Conservation (phyloP, 1,140 invertebrate species). For the Rhagoletis zephyria region DNA sequence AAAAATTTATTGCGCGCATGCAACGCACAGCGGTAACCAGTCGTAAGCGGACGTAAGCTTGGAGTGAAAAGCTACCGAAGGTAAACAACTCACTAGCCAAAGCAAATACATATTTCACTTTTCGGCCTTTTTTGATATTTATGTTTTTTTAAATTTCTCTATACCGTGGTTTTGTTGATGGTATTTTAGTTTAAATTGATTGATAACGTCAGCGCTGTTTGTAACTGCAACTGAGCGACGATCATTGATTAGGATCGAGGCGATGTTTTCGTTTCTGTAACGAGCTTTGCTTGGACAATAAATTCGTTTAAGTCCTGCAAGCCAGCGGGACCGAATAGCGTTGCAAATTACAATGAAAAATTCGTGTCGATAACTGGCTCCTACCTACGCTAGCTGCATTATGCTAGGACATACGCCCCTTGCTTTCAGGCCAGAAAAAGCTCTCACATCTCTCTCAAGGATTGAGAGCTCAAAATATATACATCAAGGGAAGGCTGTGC, state of each 20-base stretch:
- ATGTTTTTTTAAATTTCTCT: not conserved
- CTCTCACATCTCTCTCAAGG: too few species aligned
- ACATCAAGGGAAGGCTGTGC: too few species aligned
- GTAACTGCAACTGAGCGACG: not conserved
- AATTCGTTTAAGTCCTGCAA: too few species aligned
- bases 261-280: too few species aligned
- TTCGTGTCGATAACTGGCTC: too few species aligned
- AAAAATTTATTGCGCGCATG: slow-evolving; percentile 50
- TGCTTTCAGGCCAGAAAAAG: too few species aligned
- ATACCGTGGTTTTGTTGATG: not conserved
- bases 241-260: not conserved
- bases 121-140: not conserved
- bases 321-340: too few species aligned
- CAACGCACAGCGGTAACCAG: slow-evolving; percentile 37
- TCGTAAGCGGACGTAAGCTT: not conserved
- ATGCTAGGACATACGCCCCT: too few species aligned
- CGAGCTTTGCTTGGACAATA: not conserved
- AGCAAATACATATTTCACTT: slow-evolving; percentile 5
- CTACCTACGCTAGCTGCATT: too few species aligned
- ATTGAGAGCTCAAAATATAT: too few species aligned
- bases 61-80: not conserved
- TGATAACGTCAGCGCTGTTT: slow-evolving; percentile 37
- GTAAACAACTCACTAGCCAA: not conserved
- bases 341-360: too few species aligned
- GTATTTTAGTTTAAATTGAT: not conserved